Percentiles rank a stretch among this genome's conserved stretches.
These are phyloP conservation scores for Brachirus orientalis DNA, from an alignment of 2,113 vertebrate species.

Conservation along the genomic window DNA sequence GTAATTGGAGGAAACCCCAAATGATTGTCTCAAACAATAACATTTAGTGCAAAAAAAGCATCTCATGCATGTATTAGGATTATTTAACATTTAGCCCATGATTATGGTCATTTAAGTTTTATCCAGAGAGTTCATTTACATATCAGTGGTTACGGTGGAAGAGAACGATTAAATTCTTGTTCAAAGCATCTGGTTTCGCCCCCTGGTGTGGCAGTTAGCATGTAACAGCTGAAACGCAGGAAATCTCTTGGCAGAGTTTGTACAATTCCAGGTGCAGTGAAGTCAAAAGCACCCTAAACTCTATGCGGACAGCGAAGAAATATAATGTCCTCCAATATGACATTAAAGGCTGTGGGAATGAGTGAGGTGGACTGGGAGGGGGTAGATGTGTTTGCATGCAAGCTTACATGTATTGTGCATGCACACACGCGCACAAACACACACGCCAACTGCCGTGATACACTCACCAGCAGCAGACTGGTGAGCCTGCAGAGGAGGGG, in stretches of 20 bases:
- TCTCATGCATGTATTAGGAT: slow-evolving; percentile 6
- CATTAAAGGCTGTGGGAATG: slow-evolving; percentile 14
- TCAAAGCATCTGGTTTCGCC: slow-evolving; percentile 47
- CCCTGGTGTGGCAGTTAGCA: slow-evolving; percentile 32
- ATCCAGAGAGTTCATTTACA: slow-evolving; percentile 12
- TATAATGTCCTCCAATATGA: slow-evolving; percentile 17
- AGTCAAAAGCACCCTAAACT: slow-evolving; percentile 13
- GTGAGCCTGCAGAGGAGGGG: neutral
- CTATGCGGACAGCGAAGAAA: slow-evolving; percentile 17
- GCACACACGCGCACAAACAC: neutral
- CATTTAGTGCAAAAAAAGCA: slow-evolving; percentile 18
- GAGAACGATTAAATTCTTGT: slow-evolving; percentile 28
- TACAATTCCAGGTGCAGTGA: slow-evolving; percentile 54
- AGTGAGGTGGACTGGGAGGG: neutral
- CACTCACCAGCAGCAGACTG: neutral
- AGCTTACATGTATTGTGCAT: neutral
- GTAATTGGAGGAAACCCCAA: slow-evolving; percentile 39
- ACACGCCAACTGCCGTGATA: neutral
- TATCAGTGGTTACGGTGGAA: slow-evolving; percentile 25
- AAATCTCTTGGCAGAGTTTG: slow-evolving; percentile 43
- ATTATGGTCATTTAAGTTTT: slow-evolving; percentile 9
- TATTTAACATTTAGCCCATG: slow-evolving; percentile 15
- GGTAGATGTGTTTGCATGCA: slow-evolving; percentile 12
- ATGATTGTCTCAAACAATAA: slow-evolving; percentile 8
- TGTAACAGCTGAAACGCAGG: slow-evolving; percentile 36